phyloP scores from a whole-genome alignment of 2,113 vertebrate species.

The Pseudopodoces humilis region DNA sequence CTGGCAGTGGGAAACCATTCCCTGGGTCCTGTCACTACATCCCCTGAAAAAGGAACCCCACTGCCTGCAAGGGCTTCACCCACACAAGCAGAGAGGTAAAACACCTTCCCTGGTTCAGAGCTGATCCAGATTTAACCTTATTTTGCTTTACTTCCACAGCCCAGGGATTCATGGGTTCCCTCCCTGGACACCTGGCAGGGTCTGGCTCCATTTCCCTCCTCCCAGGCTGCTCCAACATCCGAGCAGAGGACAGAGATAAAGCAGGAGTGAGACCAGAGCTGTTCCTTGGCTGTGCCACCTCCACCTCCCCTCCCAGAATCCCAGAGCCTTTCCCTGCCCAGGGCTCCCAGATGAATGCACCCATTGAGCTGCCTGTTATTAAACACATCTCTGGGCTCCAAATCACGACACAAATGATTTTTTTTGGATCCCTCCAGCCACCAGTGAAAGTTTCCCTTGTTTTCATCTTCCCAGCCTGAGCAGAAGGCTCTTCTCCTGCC shows the following conservation, averaged over 20 bases:
- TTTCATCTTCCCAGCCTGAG: conserved; percentile 2
- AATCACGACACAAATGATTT: conserved; percentile 5
- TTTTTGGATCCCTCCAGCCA: neutral
- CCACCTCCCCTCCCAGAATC: fast-evolving
- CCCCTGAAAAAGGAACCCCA: neutral
- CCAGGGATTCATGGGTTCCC: neutral
- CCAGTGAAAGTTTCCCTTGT: conserved; percentile 40
- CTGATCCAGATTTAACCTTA: neutral
- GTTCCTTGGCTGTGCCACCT: neutral
- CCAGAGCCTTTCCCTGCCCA: neutral
- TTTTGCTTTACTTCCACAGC: neutral
- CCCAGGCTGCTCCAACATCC: neutral
- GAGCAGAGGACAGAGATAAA: neutral
- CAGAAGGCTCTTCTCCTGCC: neutral
- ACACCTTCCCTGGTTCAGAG: neutral
- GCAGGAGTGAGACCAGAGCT: neutral
- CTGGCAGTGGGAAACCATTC: neutral
- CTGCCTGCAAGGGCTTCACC: neutral
- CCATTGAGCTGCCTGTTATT: neutral
- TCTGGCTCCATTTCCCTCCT: neutral
- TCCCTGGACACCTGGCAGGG: neutral
- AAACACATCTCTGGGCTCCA: neutral
- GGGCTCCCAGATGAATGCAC: neutral
- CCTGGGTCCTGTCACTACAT: neutral
- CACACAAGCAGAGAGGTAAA: neutral